A percentile compares a stretch with the other conserved stretches of the same genome.
Conservation (phyloP, 2,888 invertebrate genomes). For the Sarcophaga subvicina region DNA sequence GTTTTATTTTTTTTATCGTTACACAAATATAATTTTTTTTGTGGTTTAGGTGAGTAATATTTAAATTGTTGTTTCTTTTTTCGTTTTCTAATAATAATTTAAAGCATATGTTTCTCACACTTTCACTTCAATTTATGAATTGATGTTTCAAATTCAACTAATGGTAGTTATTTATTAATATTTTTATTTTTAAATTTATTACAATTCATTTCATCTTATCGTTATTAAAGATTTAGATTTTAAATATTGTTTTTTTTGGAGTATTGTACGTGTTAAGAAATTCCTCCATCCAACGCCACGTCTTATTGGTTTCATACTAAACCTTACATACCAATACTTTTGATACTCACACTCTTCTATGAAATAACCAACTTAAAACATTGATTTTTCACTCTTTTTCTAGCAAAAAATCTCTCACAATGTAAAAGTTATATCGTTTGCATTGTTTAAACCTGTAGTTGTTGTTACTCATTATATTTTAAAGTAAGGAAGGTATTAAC, state of each 20-base stretch:
- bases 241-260: conserved; percentile 5
- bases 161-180: background rate
- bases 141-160: background rate
- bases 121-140: conserved; percentile 29
- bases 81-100: conserved; percentile 14
- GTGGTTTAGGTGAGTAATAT: background rate
- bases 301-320: conserved; percentile 65
- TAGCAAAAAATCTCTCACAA: conserved; percentile 32
- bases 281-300: conserved; percentile 64
- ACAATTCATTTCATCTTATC: background rate
- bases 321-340: conserved; percentile 45
- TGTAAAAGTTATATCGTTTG: conserved; percentile 31
- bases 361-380: conserved; percentile 30
- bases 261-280: background rate
- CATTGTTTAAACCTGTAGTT: conserved; percentile 15
- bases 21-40: background rate
- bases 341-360: conserved; percentile 28
- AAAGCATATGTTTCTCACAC: conserved; percentile 22
- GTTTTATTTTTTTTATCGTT: conserved; percentile 64
- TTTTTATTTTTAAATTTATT: background rate
- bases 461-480: conserved; percentile 1
- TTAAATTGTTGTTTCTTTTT: conserved; percentile 35
- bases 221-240: conserved; percentile 13
- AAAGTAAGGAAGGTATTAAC: conserved; percentile 3
- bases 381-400: conserved; percentile 47